These are phyloP conservation scores for Pandion haliaetus DNA, from an alignment of 2,113 vertebrate species.

Conservation along the genomic window DNA sequence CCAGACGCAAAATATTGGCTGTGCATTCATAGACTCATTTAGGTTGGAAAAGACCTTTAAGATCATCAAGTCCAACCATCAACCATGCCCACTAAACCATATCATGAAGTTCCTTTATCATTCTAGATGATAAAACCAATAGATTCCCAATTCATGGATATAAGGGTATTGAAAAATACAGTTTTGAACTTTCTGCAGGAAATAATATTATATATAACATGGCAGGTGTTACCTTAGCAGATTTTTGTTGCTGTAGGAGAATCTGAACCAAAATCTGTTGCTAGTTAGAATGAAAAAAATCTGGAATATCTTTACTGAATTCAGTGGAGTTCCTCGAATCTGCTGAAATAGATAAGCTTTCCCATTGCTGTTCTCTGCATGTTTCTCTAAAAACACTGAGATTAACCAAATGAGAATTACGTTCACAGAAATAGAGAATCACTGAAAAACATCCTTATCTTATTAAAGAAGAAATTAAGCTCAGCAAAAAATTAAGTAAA, in stretches of 20 bases:
- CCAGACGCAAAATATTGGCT: neutral
- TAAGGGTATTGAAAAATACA: neutral
- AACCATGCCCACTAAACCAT: too few species aligned
- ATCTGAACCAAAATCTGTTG: neutral
- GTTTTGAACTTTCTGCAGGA: neutral
- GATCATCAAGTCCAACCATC: too few species aligned
- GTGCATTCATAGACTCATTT: too few species aligned
- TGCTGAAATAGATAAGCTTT: neutral
- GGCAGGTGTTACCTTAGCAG: neutral
- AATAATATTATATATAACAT: neutral
- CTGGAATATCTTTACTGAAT: neutral
- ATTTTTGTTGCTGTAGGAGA: neutral
- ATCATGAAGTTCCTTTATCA: too few species aligned
- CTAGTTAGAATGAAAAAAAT: neutral
- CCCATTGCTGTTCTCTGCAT: neutral
- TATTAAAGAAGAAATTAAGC: neutral
- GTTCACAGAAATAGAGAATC: neutral
- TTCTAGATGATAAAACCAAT: neutral
- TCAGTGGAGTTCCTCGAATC: neutral
- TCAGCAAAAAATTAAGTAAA: neutral
- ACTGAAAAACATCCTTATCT: neutral
- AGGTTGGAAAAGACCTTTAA: too few species aligned
- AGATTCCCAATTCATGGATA: neutral
- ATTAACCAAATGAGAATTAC: neutral
- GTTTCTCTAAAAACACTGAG: neutral